Base-by-base conservation (phyloP, 2,888 invertebrate species). In the Scelioninae gen. 1 region DNA sequence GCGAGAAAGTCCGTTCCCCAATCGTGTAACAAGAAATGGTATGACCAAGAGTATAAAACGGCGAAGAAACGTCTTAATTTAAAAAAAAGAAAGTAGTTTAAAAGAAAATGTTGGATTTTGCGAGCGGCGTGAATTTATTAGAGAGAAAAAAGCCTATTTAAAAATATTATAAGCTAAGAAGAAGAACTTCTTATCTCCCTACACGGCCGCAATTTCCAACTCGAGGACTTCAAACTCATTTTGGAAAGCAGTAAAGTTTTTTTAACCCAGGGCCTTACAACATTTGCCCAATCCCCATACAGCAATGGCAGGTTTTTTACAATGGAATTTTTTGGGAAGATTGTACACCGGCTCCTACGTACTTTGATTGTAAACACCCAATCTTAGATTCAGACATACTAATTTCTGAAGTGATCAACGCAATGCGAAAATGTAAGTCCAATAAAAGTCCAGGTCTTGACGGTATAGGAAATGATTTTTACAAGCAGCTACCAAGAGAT, bases 391-490 rank as follows among this genome's bases (percentile, higher is more conserved):
- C 23, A 2, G 23, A 23, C 1, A 23, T 23, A 2, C 23, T 2
- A 23, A 23, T 4, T 2, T 23, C 23, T 4, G 23, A 23, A 4
- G 23, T 23, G 4, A 23, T 23, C 23, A 23, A 23, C 1, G 23
- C 23, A 23, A 2, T 55, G 10, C 0, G 7, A 32, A 55, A 31
- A 32, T 31, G 32, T 13, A 55, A 55, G 32, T 8, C 32, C 5
- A 45, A 43, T 32, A 71, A 71, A 38, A 38, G 53, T 29, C 60
- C 71, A 0, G 71, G 49, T 7, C 49, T 49, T 13, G 60, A 71
- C 38, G 71, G 60, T 16, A 15, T 60, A 13, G n/a, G 31, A 38
- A 71, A 13, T 32, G 34, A 60, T 16, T 71, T 47, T 13, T 71
- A 56, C 16, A 71, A 60, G 34, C 15, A 58, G 11, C 49, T 71